Base-by-base conservation (phyloP, 2,113 vertebrate genomes). In the Scophthalmus maximus region DNA sequence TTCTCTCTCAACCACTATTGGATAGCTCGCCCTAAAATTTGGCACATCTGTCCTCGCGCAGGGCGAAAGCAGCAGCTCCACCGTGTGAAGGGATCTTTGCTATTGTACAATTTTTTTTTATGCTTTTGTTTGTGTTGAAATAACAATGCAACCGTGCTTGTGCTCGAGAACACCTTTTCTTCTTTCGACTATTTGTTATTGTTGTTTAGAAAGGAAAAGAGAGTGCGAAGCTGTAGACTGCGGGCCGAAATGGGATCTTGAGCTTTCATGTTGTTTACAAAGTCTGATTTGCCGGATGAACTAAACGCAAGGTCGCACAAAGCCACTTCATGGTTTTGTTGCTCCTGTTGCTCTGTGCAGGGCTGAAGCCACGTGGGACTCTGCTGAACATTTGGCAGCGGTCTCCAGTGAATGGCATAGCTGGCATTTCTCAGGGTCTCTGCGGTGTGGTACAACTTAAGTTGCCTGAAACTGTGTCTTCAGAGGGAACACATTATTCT, bases 381-480 rank as follows among this genome's bases (percentile, higher is more conserved):
- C n/a, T 61, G 60, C 76, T 61, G 67, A 44, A 52, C 60, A 73
- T 76, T 51, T 58, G 75, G 76, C 91, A 90, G 85, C 82, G 88
- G 90, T 81, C 73, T 78, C 32, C 53, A 55, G 30, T 90, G 87
- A 90, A 86, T 87, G 75, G 77, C 89, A 89, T 87, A 66, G 73
- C 51, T 76, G 44, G 57, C 40, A 85, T 90, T 85, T 87, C 72
- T 79, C 29, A 9, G 8, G 22, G 64, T 84, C 81, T 58, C 77
- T 27, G 47, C 23, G 27, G 81, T 50, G 44, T 56, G 68, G 56
- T 68, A 30, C 50, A 42, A 62, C 57, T 68, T 12, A 56, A 77
- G 53, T 68, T 11, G 29, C 27, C 47, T 26, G 29, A 75, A 72
- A 80, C 49, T 59, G 27, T 59, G 4, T 15, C 65, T 84, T 82